phyloP scores from a whole-genome alignment of 2,113 vertebrate genomes.

The Egretta garzetta region DNA sequence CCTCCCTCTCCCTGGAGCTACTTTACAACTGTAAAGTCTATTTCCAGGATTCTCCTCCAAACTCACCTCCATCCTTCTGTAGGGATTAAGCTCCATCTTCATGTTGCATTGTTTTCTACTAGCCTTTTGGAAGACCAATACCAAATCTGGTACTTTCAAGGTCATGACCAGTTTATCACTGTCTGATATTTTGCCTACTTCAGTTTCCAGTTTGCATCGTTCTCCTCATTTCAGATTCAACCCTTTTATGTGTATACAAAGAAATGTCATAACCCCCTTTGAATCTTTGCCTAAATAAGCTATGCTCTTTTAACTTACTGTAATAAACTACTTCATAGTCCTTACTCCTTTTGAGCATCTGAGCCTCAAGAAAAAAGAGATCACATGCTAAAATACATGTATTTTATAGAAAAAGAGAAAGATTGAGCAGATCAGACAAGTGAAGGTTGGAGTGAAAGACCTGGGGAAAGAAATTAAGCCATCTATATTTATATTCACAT shows the following conservation, averaged over 20 bases:
- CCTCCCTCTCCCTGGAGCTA: background rate
- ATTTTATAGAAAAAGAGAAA: background rate
- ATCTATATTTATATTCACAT: background rate
- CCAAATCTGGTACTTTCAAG: background rate
- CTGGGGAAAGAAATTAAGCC: background rate
- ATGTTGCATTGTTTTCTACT: background rate
- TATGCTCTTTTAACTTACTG: background rate
- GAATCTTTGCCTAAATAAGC: background rate
- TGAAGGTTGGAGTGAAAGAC: background rate
- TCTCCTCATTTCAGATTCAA: background rate
- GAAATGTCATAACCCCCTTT: background rate
- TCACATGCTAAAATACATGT: background rate
- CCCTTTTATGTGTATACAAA: background rate
- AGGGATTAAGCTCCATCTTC: background rate
- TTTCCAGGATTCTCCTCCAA: background rate
- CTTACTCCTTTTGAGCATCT: background rate
- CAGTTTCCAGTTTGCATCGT: background rate
- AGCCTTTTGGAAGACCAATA: background rate
- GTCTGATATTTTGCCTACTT: background rate
- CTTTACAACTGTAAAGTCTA: background rate
- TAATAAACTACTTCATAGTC: background rate
- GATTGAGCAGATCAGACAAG: background rate
- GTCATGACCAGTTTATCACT: background rate
- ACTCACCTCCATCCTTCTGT: background rate
- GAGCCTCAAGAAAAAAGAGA: background rate